Evolutionary conservation across 2,888 invertebrate species (phyloP).

Genomic region (Rugalucina vietnamica): DNA sequence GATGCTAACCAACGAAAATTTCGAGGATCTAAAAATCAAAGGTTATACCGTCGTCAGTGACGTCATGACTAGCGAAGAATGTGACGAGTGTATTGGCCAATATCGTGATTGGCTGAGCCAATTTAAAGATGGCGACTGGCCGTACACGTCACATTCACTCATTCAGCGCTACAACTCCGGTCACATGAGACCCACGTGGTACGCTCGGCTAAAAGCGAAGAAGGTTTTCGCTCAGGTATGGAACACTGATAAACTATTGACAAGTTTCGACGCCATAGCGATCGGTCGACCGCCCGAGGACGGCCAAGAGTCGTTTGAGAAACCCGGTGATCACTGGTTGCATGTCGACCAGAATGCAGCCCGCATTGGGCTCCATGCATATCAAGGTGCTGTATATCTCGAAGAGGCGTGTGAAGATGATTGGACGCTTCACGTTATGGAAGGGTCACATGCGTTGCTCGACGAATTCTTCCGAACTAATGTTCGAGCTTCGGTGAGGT

Average conservation of each 20-base stretch:
- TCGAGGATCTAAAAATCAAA: conserved; percentile 61
- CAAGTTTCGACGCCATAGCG: conserved; percentile 78
- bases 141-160: conserved; percentile 66
- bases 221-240: conserved; percentile 76
- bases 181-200: conserved; percentile 76
- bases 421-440: conserved; percentile 69
- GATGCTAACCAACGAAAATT: conserved; percentile 55
- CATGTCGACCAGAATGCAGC: conserved; percentile 75
- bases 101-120: conserved; percentile 69
- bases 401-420: conserved; percentile 72
- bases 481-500: conserved; percentile 46
- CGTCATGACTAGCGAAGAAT: conserved; percentile 65
- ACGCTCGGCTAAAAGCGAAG: conserved; percentile 71
- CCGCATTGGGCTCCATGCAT: conserved; percentile 76
- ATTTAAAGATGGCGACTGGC: conserved; percentile 68
- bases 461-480: conserved; percentile 61
- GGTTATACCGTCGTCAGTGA: conserved; percentile 72
- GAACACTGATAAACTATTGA: conserved; percentile 76
- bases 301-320: conserved; percentile 66
- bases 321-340: conserved; percentile 67
- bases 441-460: conserved; percentile 67
- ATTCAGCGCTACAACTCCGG: conserved; percentile 75
- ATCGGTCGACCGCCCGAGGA: conserved; percentile 79
- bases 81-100: conserved; percentile 65
- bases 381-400: conserved; percentile 75